Conservation (phyloP, 2,113 vertebrate genomes). For the Pardalotus punctatus region DNA sequence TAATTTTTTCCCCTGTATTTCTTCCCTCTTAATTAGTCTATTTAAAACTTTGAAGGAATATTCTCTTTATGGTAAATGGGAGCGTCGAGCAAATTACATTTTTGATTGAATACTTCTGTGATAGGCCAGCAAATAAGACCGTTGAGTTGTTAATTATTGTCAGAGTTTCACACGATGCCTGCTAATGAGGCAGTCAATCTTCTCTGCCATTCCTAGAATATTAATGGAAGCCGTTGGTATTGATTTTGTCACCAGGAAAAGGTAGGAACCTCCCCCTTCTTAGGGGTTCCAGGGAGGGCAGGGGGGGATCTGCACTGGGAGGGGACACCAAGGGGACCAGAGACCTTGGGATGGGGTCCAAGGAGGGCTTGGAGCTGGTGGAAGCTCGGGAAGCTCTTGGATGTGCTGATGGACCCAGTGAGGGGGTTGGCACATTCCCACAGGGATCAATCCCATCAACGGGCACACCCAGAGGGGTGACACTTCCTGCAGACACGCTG, state of each 20-base stretch:
- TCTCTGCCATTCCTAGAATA: slow-evolving; percentile 68
- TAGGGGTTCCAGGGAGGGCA: background rate
- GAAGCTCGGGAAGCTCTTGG: background rate
- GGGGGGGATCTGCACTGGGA: background rate
- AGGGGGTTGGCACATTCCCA: background rate
- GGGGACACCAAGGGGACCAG: background rate
- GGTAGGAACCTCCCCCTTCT: background rate
- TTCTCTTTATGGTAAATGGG: slow-evolving; percentile 79
- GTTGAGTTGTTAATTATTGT: slow-evolving; percentile 85
- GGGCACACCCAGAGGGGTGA: accelerated
- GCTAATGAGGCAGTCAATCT: slow-evolving; percentile 85
- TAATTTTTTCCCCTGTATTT: slow-evolving; percentile 74
- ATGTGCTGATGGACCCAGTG: accelerated
- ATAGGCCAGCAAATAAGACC: slow-evolving; percentile 82
- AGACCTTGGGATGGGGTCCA: background rate
- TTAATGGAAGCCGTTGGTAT: slow-evolving; percentile 67
- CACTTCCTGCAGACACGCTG: accelerated
- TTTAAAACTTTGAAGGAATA: slow-evolving; percentile 83
- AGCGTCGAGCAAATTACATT: slow-evolving; percentile 80
- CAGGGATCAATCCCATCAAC: background rate
- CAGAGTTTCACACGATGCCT: slow-evolving; percentile 75
- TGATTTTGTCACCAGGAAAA: slow-evolving; percentile 12
- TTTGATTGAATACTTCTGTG: slow-evolving; percentile 84
- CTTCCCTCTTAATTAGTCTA: slow-evolving; percentile 84
- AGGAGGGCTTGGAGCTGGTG: background rate